Percentiles rank a stretch among this genome's conserved stretches.
phyloP scores from a whole-genome alignment of 2,888 invertebrate species.

The Chrysolina oricalcia region DNA sequence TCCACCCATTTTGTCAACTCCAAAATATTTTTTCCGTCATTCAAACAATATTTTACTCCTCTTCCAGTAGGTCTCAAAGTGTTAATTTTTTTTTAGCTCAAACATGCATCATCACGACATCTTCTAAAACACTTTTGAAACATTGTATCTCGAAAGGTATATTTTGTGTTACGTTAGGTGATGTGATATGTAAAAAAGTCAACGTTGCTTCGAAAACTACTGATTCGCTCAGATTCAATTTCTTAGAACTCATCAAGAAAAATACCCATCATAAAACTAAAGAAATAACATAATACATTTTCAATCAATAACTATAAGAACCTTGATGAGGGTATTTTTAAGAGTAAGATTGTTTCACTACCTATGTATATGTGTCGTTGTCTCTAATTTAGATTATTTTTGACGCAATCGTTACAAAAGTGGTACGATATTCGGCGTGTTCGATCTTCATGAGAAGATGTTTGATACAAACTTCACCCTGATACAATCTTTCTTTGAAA shows the following conservation, averaged over 20 bases:
- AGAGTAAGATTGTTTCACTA: conserved; percentile 46
- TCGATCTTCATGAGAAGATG: conserved; percentile 56
- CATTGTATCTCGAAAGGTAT: not conserved
- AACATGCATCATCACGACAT: too few species aligned
- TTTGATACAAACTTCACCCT: conserved; percentile 35
- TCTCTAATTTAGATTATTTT: conserved; percentile 68
- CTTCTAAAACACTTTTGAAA: too few species aligned
- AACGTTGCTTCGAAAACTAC: not conserved
- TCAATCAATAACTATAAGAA: conserved; percentile 42
- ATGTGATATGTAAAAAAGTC: not conserved
- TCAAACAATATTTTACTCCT: too few species aligned
- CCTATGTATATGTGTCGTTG: conserved; percentile 71
- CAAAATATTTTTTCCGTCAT: too few species aligned
- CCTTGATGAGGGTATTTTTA: conserved; percentile 38
- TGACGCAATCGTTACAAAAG: conserved; percentile 63
- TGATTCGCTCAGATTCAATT: conserved; percentile 37
- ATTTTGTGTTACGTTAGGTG: not conserved
- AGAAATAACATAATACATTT: conserved; percentile 32
- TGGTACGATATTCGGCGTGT: conserved; percentile 65
- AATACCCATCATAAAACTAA: conserved; percentile 23
- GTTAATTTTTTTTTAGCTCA: too few species aligned
- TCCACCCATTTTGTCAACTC: too few species aligned
- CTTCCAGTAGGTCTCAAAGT: too few species aligned
- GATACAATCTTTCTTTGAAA: not conserved
- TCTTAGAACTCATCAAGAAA: conserved; percentile 38